These are phyloP conservation scores for Polymixis lichenea DNA, from an alignment of 2,888 invertebrate species.

Conservation along the genomic window DNA sequence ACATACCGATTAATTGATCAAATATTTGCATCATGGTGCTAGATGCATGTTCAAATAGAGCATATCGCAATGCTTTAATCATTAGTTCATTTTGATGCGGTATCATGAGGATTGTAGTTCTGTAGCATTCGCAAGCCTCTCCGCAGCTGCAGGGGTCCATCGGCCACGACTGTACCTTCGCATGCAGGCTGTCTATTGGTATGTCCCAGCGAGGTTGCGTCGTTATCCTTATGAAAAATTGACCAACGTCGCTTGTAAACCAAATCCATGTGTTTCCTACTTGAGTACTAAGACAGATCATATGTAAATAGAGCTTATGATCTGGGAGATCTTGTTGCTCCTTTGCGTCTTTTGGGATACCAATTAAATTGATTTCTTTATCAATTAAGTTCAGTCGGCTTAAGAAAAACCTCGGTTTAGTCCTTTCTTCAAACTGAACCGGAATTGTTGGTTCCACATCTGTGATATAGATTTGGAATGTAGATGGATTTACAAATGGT, in stretches of 20 bases:
- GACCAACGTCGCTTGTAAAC: constrained; percentile 83
- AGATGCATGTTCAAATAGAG: constrained; percentile 83
- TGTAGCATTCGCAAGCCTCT: constrained; percentile 84
- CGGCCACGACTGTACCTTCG: constrained; percentile 81
- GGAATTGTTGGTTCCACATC: constrained; percentile 83
- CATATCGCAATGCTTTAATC: constrained; percentile 82
- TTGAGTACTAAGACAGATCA: constrained; percentile 84
- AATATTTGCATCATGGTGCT: constrained; percentile 82
- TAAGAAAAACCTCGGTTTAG: constrained; percentile 77
- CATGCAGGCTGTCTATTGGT: constrained; percentile 81
- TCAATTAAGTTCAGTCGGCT: constrained; percentile 83
- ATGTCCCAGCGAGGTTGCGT: constrained; percentile 85
- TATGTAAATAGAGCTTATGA: constrained; percentile 81
- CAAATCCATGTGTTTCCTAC: constrained; percentile 84
- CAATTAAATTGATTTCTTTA: constrained; percentile 78
- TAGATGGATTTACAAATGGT: constrained; percentile 75
- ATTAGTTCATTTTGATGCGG: constrained; percentile 86
- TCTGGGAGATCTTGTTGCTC: constrained; percentile 78
- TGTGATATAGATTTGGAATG: constrained; percentile 76
- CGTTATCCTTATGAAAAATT: constrained; percentile 84
- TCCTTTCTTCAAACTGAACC: constrained; percentile 72
- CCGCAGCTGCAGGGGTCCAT: constrained; percentile 85
- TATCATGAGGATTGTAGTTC: constrained; percentile 80
- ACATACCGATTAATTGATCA: constrained; percentile 82
- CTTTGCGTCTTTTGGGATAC: constrained; percentile 80